phyloP scores from a whole-genome alignment of 2,888 invertebrate genomes.

The Perdita meconis region DNA sequence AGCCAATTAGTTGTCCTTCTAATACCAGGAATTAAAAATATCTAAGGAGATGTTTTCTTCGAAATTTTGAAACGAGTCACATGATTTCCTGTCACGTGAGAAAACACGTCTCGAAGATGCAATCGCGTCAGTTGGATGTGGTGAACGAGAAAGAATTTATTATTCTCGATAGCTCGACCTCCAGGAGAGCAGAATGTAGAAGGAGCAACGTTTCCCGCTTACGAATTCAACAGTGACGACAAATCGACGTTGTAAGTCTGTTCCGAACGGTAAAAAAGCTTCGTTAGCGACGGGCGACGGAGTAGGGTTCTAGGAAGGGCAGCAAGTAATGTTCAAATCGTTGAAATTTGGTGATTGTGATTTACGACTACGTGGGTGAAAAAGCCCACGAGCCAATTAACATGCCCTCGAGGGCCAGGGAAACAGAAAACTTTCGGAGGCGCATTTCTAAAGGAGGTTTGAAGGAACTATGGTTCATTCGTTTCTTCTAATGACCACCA shows the following conservation, averaged over 20 bases:
- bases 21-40: slow-evolving; percentile 33
- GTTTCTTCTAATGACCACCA: neutral
- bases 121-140: neutral
- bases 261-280: neutral
- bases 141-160: neutral
- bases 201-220: neutral
- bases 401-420: slow-evolving; percentile 43
- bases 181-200: neutral
- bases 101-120: neutral
- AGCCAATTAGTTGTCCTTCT: slow-evolving; percentile 43
- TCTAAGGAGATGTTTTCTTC: neutral
- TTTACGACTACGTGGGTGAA: slow-evolving; percentile 24
- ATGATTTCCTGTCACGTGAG: neutral
- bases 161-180: neutral
- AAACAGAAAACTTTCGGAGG: slow-evolving; percentile 51
- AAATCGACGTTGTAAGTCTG: neutral
- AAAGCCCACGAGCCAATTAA: slow-evolving; percentile 49
- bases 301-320: slow-evolving; percentile 40
- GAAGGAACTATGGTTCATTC: slow-evolving; percentile 2
- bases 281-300: slow-evolving; percentile 24
- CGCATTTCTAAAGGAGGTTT: slow-evolving; percentile 45
- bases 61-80: slow-evolving; percentile 1
- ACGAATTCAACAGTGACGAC: neutral
- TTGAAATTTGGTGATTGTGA: slow-evolving; percentile 32
- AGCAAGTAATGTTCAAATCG: slow-evolving; percentile 10